Evolutionary conservation across 2,797 vertebrate genomes (phyloP), one percentile per base, ranked within the genome.

Genomic region (Cygnus olor): DNA sequence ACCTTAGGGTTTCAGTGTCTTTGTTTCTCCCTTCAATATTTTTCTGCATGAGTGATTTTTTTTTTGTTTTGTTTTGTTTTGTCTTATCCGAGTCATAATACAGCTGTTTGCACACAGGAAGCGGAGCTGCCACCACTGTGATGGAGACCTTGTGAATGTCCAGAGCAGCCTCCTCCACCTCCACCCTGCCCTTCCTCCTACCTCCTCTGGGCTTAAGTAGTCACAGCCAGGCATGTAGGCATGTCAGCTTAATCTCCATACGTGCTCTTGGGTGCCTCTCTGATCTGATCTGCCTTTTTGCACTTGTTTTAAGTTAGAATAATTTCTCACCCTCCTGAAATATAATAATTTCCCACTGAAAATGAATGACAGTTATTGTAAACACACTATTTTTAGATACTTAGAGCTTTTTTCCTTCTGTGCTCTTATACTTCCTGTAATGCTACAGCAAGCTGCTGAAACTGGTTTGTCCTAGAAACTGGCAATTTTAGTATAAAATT

Each of bases 291-390:
- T 92, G 80, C 88, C 45, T 79, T 88, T 94, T 92, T 91, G 79
- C 28, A 25, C 95, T 93, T 94, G 74, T 81, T 93, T 93, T 81
- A 94, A 68, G 57, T 83, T 93, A 85, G 58, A 60, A 65, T 85
- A 65, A 80, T 83, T 93, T 93, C 69, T 85, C 34, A 69, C 49
- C 21, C 47, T 91, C 47, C 30, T 88, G 73, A 84, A 86, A 90
- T 81, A 49, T 30, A 93, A 47, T 88, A 32, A 84, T 96, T 91
- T 94, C 74, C 47, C 60, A 30, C 78, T 93, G 82, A 79, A 91
- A 95, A 83, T 90, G 86, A 95, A 64, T 94, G 78, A 63, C 82
- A 93, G 77, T 74, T 87, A 76, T 30, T 71, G 79, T 87, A 93
- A 95, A 88, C 58, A 65, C 63, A 77, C 76, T 94, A 61, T 78